phyloP scores from a whole-genome alignment of 2,113 vertebrate genomes.

The Mesembrinibis cayennensis region DNA sequence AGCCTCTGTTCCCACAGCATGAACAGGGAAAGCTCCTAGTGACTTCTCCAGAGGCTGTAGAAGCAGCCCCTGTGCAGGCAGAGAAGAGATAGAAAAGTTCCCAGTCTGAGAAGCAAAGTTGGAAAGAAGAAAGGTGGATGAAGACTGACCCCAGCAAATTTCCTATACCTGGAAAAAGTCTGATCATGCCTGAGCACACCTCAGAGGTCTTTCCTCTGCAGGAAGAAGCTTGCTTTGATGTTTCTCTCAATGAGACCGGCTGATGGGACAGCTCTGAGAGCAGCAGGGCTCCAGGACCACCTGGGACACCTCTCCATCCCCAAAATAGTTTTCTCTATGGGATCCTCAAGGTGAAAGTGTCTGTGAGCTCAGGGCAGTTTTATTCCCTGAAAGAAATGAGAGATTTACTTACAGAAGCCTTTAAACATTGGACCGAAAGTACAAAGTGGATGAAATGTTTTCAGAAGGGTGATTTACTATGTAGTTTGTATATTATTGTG shows the following conservation, averaged over 20 bases:
- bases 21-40: background rate
- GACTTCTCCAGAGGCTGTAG: background rate
- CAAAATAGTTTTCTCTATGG: background rate
- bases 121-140: background rate
- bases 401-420: background rate
- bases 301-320: background rate
- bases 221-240: background rate
- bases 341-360: conserved; percentile 24
- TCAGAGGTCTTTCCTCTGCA: background rate
- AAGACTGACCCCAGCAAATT: background rate
- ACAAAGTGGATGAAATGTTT: background rate
- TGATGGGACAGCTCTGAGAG: background rate
- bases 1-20: background rate
- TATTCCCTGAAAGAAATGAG: background rate
- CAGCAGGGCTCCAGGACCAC: background rate
- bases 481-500: conserved; percentile 6
- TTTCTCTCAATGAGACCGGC: background rate
- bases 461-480: conserved; percentile 23
- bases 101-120: background rate
- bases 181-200: background rate
- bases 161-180: background rate
- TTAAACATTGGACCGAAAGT: background rate
- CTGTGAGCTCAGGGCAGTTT: background rate
- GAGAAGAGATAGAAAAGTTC: background rate
- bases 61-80: background rate